Conservation (phyloP, 2,888 invertebrate genomes). For the Torymus texanus region DNA sequence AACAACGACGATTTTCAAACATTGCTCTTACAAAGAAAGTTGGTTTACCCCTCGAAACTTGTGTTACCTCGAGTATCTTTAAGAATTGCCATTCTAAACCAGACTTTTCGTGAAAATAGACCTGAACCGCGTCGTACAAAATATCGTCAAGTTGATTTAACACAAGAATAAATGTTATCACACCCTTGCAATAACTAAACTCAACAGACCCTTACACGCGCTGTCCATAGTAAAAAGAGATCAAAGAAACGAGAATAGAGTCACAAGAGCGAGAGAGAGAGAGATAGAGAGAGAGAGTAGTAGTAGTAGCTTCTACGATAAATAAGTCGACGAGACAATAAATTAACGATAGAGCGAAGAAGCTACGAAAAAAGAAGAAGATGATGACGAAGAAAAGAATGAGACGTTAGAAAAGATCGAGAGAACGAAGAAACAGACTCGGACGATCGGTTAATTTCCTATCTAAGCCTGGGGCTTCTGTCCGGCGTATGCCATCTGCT, state of each 20-base stretch:
- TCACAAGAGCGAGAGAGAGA: neutral
- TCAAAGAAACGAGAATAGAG: conserved; percentile 2
- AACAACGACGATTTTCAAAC: too few relatives aligned
- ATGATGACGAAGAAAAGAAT: neutral
- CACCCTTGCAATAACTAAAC: too few relatives aligned
- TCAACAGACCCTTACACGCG: too few relatives aligned
- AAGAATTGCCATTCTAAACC: conserved; percentile 18
- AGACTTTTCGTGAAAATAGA: neutral
- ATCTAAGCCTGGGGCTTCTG: conserved; percentile 79
- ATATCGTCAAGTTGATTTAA: too few relatives aligned
- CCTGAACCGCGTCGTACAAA: too few relatives aligned
- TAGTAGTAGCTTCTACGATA: neutral
- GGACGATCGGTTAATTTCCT: too few relatives aligned
- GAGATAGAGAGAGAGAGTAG: too few relatives aligned
- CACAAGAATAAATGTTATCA: too few relatives aligned
- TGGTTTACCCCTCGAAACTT: too few relatives aligned
- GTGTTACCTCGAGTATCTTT: neutral
- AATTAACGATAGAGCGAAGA: conserved; percentile 20
- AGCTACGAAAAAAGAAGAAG: neutral
- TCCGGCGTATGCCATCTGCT: conserved; percentile 87
- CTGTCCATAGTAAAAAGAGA: neutral
- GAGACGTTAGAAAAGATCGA: neutral
- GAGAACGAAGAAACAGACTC: neutral
- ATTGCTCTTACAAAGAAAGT: too few relatives aligned
- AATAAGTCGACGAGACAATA: conserved; percentile 15